Conservation (phyloP, 2,113 vertebrate species). For the Prietella phreatophila region DNA sequence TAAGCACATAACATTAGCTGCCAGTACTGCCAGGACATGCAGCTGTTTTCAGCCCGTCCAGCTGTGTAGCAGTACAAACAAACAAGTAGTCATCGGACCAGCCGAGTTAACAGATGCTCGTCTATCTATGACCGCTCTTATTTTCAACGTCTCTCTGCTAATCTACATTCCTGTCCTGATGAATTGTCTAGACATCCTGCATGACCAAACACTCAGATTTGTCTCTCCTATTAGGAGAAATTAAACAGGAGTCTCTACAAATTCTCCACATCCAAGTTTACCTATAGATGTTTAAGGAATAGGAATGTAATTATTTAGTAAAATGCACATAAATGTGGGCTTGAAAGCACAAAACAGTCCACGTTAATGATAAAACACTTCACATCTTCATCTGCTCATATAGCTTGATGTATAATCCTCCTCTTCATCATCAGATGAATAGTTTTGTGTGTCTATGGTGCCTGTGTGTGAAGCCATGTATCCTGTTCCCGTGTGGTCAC, state of each 20-base stretch:
- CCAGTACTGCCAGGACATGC: background rate
- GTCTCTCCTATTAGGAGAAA: background rate
- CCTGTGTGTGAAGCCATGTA: conserved; percentile 13
- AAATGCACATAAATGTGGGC: background rate
- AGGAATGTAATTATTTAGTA: background rate
- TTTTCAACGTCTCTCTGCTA: no score
- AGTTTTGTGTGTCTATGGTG: background rate
- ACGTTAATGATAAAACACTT: background rate
- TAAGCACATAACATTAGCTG: background rate
- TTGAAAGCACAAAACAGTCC: background rate
- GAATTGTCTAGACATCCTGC: background rate
- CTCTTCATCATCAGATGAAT: background rate
- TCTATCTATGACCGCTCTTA: background rate
- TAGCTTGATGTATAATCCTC: conserved; percentile 9
- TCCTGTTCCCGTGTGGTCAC: background rate
- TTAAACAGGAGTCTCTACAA: background rate
- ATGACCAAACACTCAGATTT: background rate
- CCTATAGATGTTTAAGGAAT: background rate
- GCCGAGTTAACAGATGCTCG: background rate
- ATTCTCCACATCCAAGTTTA: no score
- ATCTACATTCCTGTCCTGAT: background rate
- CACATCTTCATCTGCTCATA: conserved; percentile 22
- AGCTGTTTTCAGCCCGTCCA: background rate
- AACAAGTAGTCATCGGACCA: background rate
- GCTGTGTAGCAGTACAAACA: background rate